Conservation (phyloP, 2,888 invertebrate genomes). For the Stomorhina lunata region DNA sequence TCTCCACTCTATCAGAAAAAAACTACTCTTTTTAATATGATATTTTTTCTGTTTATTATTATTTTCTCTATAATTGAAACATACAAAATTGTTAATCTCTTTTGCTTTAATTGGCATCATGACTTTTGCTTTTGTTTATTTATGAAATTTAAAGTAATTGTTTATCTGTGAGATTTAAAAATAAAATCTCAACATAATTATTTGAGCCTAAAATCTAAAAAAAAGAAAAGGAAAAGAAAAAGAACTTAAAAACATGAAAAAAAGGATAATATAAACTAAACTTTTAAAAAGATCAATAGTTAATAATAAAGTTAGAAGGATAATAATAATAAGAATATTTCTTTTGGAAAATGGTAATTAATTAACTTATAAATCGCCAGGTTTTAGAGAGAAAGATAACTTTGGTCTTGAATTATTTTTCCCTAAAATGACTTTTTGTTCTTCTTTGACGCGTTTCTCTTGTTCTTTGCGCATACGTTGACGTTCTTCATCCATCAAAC, state of each 20-base stretch:
- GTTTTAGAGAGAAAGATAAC: conserved; percentile 94
- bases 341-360: neutral
- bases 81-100: conserved; percentile 28
- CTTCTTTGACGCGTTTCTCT: conserved; percentile 94
- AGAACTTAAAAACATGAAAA: conserved; percentile 43
- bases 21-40: neutral
- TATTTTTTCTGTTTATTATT: conserved; percentile 9
- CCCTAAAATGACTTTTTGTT: conserved; percentile 97
- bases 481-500: conserved; percentile 96
- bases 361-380: conserved; percentile 84
- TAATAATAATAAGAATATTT: conserved; percentile 2
- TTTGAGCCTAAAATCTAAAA: conserved; percentile 57
- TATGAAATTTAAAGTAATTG: conserved; percentile 25
- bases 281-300: conserved; percentile 18
- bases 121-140: conserved; percentile 33
- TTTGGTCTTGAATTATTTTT: conserved; percentile 98
- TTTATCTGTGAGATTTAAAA: conserved; percentile 47
- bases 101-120: conserved; percentile 49
- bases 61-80: conserved; percentile 37
- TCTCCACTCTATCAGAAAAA: neutral
- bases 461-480: conserved; percentile 96
- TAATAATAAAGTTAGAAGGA: conserved; percentile 28
- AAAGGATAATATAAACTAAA: conserved; percentile 27
- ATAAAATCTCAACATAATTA: conserved; percentile 57
- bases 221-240: conserved; percentile 39